Base-by-base conservation (phyloP, 37 sponge, comb jelly and placozoan species). In the Axinella damicornis region DNA sequence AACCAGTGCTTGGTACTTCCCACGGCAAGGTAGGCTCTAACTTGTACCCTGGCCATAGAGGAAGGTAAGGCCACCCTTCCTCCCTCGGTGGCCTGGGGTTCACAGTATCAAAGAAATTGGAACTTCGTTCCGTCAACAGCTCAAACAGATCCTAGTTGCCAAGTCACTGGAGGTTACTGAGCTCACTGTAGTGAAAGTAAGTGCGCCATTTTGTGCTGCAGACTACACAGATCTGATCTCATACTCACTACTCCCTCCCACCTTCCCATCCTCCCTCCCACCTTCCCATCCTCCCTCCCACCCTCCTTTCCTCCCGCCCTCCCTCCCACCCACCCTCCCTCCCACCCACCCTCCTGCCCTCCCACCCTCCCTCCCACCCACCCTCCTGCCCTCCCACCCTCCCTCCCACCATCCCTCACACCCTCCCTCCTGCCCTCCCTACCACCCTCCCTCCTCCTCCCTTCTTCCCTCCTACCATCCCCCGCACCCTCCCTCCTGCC, bases 121-220 rank as follows among this genome's bases (percentile, higher is more conserved):
- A n/a, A n/a, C n/a, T n/a, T n/a, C n/a, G n/a, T n/a, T n/a, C n/a
- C 54, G 1, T 57, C 36, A 53, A 64, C 40, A 88, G 89, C 78
- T 89, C 41, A 83, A 71, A 53, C 72, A 69, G 15, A 27, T 77
- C 46, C 70, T 89, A 0, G 28, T 33, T 0, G 24, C 71, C 15
- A 69, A 83, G 22, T 71, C 71, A 13, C 53, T 66, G 24, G 73
- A 89, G 21, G 27, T 35, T 28, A 83, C 89, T 53, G 78, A 82
- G 13, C 0, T 89, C 22, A 73, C 65, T 0, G 20, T 89, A 20
- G 79, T 89, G 34, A 89, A 89, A 79, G 89, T 89, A n/a, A 33
- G 27, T 15, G n/a, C n/a, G 46, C 46, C 9, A 46, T 46, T 46
- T 46, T 40, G 17, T 31, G 17, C 38, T 20, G 12, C 71, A 33